These are phyloP conservation scores for Lissocephala sabroskyi DNA, from an alignment of 2,888 invertebrate species.

Conservation along the genomic window DNA sequence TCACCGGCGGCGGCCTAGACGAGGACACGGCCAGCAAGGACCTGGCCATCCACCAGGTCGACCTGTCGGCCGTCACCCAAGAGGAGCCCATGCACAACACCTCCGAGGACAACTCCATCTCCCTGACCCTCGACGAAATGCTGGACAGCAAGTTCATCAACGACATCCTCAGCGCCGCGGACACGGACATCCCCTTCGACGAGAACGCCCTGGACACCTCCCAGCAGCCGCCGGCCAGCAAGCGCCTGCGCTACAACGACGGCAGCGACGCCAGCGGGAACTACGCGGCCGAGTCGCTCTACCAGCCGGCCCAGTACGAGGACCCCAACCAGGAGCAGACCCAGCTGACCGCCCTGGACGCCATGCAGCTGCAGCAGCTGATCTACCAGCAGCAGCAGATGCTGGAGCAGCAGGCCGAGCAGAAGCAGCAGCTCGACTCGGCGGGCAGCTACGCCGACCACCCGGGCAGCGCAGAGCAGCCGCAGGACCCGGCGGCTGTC, in stretches of 20 bases:
- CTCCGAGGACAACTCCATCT: slow-evolving; percentile 68
- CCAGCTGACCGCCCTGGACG: slow-evolving; percentile 53
- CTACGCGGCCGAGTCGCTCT: slow-evolving; percentile 34
- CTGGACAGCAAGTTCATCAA: slow-evolving; percentile 69
- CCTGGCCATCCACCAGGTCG: slow-evolving; percentile 24
- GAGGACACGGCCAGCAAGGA: slow-evolving; percentile 6
- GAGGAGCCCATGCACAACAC: slow-evolving; percentile 52
- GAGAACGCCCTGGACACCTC: slow-evolving; percentile 61
- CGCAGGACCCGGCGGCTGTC: slow-evolving; percentile 16
- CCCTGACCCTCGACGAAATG: slow-evolving; percentile 66
- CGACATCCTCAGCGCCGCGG: slow-evolving; percentile 65
- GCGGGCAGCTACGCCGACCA: slow-evolving; percentile 5
- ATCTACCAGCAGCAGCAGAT: slow-evolving; percentile 62
- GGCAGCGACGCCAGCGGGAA: slow-evolving; percentile 22
- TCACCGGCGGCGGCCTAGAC: slow-evolving; percentile 39
- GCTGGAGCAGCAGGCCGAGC: slow-evolving; percentile 33
- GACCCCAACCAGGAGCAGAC: slow-evolving; percentile 29
- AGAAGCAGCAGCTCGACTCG: slow-evolving; percentile 38
- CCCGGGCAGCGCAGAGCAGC: not conserved
- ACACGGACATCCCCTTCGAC: slow-evolving; percentile 61
- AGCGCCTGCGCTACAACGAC: slow-evolving; percentile 64
- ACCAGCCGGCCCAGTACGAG: slow-evolving; percentile 38
- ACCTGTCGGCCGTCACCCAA: slow-evolving; percentile 18
- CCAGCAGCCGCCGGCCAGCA: slow-evolving; percentile 35
- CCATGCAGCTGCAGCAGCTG: slow-evolving; percentile 64